These are phyloP conservation scores for Acanthurus tractus DNA, from an alignment of 2,797 vertebrate genomes.

Conservation along the genomic window DNA sequence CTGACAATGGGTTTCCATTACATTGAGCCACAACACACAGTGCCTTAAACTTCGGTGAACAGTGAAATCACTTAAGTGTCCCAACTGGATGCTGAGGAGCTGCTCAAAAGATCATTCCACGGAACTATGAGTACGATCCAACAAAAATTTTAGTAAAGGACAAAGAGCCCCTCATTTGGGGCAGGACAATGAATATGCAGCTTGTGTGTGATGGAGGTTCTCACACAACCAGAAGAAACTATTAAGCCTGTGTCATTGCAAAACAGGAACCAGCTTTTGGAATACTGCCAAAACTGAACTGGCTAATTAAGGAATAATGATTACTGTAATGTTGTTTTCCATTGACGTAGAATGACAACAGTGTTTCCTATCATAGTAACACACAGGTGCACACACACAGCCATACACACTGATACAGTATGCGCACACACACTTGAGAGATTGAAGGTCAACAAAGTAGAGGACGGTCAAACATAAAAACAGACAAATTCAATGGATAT, in stretches of 20 bases:
- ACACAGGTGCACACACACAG: constrained; percentile 29
- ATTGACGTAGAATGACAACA: constrained; percentile 75
- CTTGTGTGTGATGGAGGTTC: constrained; percentile 24
- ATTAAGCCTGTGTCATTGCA: constrained; percentile 59
- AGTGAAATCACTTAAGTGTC: constrained; percentile 30
- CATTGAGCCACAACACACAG: constrained; percentile 26
- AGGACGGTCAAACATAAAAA: constrained; percentile 25
- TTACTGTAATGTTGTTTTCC: constrained; percentile 67
- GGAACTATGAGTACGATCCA: constrained; percentile 15
- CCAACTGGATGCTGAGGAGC: constrained; percentile 13
- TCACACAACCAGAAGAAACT: constrained; percentile 72
- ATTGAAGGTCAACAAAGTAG: constrained; percentile 6
- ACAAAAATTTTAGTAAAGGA: constrained; percentile 14
- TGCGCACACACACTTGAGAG: constrained; percentile 15
- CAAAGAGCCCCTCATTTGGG: neutral
- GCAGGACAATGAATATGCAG: neutral
- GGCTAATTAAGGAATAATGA: constrained; percentile 68
- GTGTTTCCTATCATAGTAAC: constrained; percentile 70
- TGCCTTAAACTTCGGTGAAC: constrained; percentile 12
- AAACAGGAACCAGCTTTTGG: constrained; percentile 63
- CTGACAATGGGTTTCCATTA: constrained; percentile 58
- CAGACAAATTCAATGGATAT: neutral
- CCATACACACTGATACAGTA: neutral
- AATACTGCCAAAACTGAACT: constrained; percentile 70
- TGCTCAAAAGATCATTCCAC: neutral